Evolutionary conservation across 2,797 vertebrate genomes (phyloP).

Genomic region (Bradypodion ventrale): DNA sequence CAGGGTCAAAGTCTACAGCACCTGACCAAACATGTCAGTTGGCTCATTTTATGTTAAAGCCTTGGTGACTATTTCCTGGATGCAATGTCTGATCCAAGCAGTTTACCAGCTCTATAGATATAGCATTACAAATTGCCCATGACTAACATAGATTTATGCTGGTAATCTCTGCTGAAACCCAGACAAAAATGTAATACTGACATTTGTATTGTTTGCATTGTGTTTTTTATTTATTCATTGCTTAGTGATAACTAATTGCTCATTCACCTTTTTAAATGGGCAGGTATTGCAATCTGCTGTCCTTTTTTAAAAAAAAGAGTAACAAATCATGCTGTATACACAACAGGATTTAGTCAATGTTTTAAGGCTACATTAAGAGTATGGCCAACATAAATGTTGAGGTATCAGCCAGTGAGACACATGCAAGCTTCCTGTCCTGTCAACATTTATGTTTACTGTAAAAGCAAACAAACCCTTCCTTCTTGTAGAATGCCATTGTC

Average conservation of each 20-base stretch:
- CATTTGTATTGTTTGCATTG: not conserved
- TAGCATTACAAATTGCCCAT: slow-evolving; percentile 1
- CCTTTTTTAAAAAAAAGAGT: not conserved
- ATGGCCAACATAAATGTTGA: not conserved
- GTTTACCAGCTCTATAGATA: not conserved
- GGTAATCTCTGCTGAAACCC: not conserved
- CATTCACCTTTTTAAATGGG: not conserved
- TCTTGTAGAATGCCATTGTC: not conserved
- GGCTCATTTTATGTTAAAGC: not conserved
- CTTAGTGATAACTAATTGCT: not conserved
- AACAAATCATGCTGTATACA: not conserved
- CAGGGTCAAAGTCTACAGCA: not conserved
- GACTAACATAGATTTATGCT: not conserved
- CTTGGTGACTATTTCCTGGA: not conserved
- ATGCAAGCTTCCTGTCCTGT: not conserved
- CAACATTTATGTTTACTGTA: not conserved
- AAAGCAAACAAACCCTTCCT: not conserved
- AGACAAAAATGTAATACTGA: not conserved
- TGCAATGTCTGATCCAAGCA: not conserved
- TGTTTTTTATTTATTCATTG: not conserved
- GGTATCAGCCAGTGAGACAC: not conserved
- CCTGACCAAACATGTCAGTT: not conserved
- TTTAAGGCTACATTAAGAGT: not conserved
- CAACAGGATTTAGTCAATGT: not conserved
- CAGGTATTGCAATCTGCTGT: not conserved